Percentiles rank a stretch among this genome's conserved stretches.
Conservation (phyloP, 2,113 vertebrate genomes). For the Myotis davidii region DNA sequence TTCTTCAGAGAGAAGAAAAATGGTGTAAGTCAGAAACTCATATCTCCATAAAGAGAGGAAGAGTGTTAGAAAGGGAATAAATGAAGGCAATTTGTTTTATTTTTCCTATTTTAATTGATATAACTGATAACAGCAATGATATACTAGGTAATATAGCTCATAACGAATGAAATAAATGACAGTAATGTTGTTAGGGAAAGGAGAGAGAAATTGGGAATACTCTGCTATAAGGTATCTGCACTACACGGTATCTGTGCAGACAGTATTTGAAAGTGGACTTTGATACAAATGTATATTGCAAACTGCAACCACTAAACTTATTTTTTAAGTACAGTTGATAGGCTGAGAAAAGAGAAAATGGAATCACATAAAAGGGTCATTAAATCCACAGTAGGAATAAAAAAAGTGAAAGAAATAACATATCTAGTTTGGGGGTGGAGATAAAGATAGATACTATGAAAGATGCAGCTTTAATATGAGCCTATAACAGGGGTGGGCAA, state of each 20-base stretch:
- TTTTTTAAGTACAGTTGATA: background rate
- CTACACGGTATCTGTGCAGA: background rate
- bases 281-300: background rate
- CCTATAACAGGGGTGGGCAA: no score
- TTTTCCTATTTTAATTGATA: background rate
- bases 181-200: background rate
- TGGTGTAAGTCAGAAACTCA: background rate
- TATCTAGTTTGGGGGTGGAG: background rate
- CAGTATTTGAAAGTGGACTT: background rate
- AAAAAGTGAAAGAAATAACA: background rate
- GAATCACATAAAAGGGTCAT: background rate
- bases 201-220: background rate
- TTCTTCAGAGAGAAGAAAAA: constrained; percentile 10
- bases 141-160: background rate
- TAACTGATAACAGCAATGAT: background rate
- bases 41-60: background rate
- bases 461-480: background rate
- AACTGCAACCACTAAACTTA: background rate
- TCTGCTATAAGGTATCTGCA: background rate
- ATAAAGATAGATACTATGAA: constrained; percentile 5
- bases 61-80: background rate
- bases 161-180: background rate
- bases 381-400: background rate
- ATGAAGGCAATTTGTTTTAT: background rate
- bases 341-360: background rate